phyloP scores from a whole-genome alignment of 2,797 vertebrate genomes.

The Peromyscus eremicus region DNA sequence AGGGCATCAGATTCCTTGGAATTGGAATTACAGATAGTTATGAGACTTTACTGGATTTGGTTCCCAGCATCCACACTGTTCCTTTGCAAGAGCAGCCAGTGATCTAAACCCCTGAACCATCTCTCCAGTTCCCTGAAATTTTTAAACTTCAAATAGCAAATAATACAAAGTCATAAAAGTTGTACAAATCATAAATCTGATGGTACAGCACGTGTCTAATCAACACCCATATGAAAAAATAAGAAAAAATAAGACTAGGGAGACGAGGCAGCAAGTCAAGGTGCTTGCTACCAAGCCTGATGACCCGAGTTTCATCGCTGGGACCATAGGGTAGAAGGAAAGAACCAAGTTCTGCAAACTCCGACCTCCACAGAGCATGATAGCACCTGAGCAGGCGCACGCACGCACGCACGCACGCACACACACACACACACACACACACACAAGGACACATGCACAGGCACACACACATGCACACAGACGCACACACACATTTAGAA shows the following conservation, averaged over 20 bases:
- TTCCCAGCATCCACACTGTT: too few relatives aligned
- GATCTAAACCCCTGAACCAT: background rate
- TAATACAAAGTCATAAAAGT: conserved; percentile 32
- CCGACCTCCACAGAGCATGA: background rate
- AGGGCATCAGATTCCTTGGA: too few relatives aligned
- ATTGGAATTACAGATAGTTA: background rate
- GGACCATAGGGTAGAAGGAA: background rate
- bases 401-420: background rate
- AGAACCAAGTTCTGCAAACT: background rate
- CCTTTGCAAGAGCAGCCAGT: background rate
- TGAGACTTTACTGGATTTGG: too few relatives aligned
- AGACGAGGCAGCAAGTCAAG: background rate
- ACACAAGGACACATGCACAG: too few relatives aligned
- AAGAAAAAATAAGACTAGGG: background rate
- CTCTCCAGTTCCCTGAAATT: background rate
- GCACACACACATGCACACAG: too few relatives aligned
- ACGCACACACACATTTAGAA: background rate
- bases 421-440: too few relatives aligned
- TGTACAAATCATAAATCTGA: conserved; percentile 45
- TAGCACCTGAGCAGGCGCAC: background rate
- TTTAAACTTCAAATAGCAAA: background rate
- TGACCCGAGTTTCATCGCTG: background rate
- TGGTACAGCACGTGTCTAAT: background rate
- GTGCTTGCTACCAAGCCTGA: background rate
- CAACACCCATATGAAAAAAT: conserved; percentile 13